Evolutionary conservation across 2,888 invertebrate genomes (phyloP).

Genomic region (Molanna angustata): DNA sequence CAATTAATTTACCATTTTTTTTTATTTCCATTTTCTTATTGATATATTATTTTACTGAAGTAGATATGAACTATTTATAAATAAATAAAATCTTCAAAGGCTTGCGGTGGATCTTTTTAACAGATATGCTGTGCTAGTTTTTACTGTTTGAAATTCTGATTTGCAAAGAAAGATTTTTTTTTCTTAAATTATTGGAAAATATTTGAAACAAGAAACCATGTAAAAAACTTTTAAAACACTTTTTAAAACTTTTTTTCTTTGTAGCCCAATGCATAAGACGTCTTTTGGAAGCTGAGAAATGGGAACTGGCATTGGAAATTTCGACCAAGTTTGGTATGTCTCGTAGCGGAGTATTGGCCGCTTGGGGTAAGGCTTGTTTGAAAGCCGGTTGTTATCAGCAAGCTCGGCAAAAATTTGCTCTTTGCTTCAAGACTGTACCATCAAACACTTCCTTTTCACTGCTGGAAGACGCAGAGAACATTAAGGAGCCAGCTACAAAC

Average conservation of each 20-base stretch:
- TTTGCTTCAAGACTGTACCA: constrained; percentile 44
- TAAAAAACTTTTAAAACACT: no score
- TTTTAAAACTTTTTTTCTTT: constrained; percentile 37
- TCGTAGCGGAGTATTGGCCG: constrained; percentile 76
- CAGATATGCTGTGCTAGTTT: no score
- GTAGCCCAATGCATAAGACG: constrained; percentile 65
- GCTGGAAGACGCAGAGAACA: constrained; percentile 4
- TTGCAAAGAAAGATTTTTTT: no score
- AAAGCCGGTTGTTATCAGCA: constrained; percentile 74
- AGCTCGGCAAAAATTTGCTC: constrained; percentile 71
- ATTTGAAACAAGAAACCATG: no score
- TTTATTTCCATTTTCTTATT: no score
- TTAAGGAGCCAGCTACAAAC: constrained; percentile 14
- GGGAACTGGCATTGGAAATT: constrained; percentile 79
- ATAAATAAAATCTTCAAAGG: no score
- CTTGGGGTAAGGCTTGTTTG: constrained; percentile 83
- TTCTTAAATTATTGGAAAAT: no score
- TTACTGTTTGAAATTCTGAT: no score
- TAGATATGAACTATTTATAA: no score
- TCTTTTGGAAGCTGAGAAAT: constrained; percentile 80
- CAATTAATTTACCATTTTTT: no score
- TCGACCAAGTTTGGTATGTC: constrained; percentile 85
- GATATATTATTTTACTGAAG: no score
- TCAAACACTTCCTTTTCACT: not conserved
- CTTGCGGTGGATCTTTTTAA: no score